Evolutionary conservation across 2,797 vertebrate species (phyloP), one percentile per base, ranked within the genome.

Genomic region (Alexandromys oeconomus): DNA sequence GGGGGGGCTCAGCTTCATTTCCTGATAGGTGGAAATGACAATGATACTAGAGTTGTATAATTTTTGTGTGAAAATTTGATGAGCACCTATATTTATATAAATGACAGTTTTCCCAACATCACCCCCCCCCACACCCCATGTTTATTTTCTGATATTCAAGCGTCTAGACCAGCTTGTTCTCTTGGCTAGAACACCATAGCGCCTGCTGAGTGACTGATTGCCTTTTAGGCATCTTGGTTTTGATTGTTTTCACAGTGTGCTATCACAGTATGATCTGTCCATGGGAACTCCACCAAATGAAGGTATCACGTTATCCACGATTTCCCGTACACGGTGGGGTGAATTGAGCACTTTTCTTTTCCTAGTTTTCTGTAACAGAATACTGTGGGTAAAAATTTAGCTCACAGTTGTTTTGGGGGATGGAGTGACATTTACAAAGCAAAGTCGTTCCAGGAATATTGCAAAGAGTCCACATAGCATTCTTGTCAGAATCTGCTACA

Each of bases 351-450:
- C 13, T 95, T 95, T 93, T 85, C 95, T 94, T 96, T 79, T 82
- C 61, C 40, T 85, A 73, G 46, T 87, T 96, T 94, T 89, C 54
- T 65, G n/a, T 84, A 86, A 76, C 67, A 77, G 77, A 80, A 85
- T 93, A 94, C 87, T 61, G 71, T 87, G 40, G 59, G n/a, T 95
- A 78, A 81, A 73, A 88, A 2, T 81, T 85, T 90, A 93, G 73
- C 54, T 90, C 78, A 94, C 88, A 92, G 89, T 93, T 94, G 85
- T 96, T 96, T 89, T 27, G 77, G 85, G 74, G 88, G 54, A 85
- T 93, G 61, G 61, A 67, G 77, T 96, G 92, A 95, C 86, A 94
- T 95, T 96, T 93, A 69, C 90, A 91, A 95, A 94, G 61, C 59
- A 78, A 93, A 92, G 77, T 77, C 61, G n/a, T 93, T 82, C 76